These are phyloP conservation scores for Aspidiotus rigidus DNA, from an alignment of 2,888 invertebrate species.

Conservation along the genomic window DNA sequence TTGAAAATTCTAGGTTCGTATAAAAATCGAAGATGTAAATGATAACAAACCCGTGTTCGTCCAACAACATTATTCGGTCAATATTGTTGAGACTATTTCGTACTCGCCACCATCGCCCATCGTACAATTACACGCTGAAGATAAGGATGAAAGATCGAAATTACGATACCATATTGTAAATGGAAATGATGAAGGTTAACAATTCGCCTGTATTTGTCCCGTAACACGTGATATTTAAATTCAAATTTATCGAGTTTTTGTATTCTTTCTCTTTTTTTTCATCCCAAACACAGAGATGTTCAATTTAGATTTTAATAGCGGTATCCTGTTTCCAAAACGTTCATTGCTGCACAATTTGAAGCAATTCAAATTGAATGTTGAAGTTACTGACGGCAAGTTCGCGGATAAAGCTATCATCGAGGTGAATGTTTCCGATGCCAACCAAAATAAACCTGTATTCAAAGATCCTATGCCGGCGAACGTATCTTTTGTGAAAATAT, in stretches of 20 bases:
- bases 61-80: conserved; percentile 64
- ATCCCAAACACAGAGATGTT: conserved; percentile 54
- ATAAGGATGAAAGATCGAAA: conserved; percentile 66
- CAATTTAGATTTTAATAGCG: conserved; percentile 62
- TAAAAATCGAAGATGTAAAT: conserved; percentile 74
- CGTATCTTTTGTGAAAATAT: conserved; percentile 62
- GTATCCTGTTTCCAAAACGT: conserved; percentile 70
- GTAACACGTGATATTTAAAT: not conserved
- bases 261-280: conserved; percentile 21
- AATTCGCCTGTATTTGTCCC: not conserved
- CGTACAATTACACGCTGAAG: conserved; percentile 67
- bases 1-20: conserved; percentile 50
- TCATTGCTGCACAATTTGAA: conserved; percentile 57
- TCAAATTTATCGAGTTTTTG: not conserved
- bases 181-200: conserved; percentile 54
- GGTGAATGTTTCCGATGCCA: conserved; percentile 67
- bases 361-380: conserved; percentile 51
- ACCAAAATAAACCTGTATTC: conserved; percentile 72
- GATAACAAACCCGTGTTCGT: conserved; percentile 78
- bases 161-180: conserved; percentile 63
- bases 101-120: conserved; percentile 72
- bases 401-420: conserved; percentile 61
- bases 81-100: conserved; percentile 73
- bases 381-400: conserved; percentile 67
- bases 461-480: conserved; percentile 65